Evolutionary conservation across 1,140 invertebrate species (phyloP).

Genomic region (Lamellibrachia luymesi): DNA sequence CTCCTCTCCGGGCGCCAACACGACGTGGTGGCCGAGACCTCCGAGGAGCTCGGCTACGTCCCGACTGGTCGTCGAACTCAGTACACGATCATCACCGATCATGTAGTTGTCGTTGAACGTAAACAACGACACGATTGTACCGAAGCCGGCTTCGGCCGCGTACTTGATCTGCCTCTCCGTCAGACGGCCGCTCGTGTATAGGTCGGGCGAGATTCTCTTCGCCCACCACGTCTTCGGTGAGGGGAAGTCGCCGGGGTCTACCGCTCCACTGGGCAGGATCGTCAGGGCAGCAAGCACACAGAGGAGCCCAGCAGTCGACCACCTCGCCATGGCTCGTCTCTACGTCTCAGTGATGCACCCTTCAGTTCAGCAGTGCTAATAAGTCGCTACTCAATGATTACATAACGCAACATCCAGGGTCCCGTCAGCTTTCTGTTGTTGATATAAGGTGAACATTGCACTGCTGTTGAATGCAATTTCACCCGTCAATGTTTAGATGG

Average conservation of each 20-base stretch:
- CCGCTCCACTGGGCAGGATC: too few species aligned
- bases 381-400: too few species aligned
- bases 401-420: too few species aligned
- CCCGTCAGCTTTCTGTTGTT: too few species aligned
- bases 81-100: not conserved
- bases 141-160: constrained; percentile 16
- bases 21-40: not conserved
- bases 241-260: not conserved
- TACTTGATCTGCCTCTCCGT: constrained; percentile 15
- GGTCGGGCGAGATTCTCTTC: constrained; percentile 8
- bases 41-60: not conserved
- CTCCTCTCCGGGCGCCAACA: not conserved
- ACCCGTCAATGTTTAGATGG: too few species aligned
- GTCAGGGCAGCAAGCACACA: too few species aligned
- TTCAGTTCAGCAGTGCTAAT: too few species aligned
- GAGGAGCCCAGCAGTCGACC: too few species aligned
- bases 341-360: too few species aligned
- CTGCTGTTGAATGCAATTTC: too few species aligned
- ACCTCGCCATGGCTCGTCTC: too few species aligned
- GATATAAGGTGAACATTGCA: too few species aligned
- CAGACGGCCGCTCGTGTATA: not conserved
- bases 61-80: not conserved
- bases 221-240: constrained; percentile 12
- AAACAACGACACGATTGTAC: not conserved
- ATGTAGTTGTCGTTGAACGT: not conserved